These are phyloP conservation scores for Hoplostethus mediterraneus DNA, from an alignment of 2,797 vertebrate species.

Conservation along the genomic window DNA sequence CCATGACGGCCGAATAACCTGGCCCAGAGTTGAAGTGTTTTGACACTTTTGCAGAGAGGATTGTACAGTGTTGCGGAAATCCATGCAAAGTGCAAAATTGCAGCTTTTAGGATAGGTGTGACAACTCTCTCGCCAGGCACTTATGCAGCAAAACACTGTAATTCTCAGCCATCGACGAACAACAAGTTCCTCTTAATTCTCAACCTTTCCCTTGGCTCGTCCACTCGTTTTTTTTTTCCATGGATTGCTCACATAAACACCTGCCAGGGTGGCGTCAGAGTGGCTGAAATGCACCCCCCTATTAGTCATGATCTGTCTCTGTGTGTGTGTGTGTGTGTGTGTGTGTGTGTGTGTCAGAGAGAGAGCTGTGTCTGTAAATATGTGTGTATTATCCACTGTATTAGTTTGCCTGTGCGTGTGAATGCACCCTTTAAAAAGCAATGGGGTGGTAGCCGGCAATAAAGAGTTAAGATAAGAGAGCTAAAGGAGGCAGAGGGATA, in stretches of 20 bases:
- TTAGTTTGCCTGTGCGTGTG: slow-evolving; percentile 17
- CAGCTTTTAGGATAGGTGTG: slow-evolving; percentile 70
- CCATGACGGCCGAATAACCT: slow-evolving; percentile 33
- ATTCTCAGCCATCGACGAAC: slow-evolving; percentile 48
- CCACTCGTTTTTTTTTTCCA: slow-evolving; percentile 48
- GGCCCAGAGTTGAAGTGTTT: slow-evolving; percentile 28
- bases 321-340: slow-evolving; percentile 1
- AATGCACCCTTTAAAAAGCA: slow-evolving; percentile 6
- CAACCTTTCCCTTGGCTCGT: slow-evolving; percentile 36
- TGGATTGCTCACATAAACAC: slow-evolving; percentile 49
- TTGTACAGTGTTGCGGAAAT: slow-evolving; percentile 48
- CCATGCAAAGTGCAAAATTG: slow-evolving; percentile 48
- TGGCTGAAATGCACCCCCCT: slow-evolving; percentile 14
- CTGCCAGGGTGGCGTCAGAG: slow-evolving; percentile 48
- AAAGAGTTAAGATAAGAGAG: neutral
- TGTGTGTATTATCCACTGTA: slow-evolving; percentile 6
- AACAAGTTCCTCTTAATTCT: slow-evolving; percentile 49
- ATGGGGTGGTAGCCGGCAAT: neutral
- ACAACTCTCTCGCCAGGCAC: slow-evolving; percentile 37
- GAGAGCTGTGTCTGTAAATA: neutral
- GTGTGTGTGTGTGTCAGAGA: slow-evolving; percentile 4
- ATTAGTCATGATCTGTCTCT: slow-evolving; percentile 14
- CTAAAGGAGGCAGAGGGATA: slow-evolving; percentile 27
- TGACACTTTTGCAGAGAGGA: slow-evolving; percentile 40
- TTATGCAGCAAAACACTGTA: slow-evolving; percentile 40